Conservation (phyloP, 2,113 vertebrate genomes). For the Strix uralensis region DNA sequence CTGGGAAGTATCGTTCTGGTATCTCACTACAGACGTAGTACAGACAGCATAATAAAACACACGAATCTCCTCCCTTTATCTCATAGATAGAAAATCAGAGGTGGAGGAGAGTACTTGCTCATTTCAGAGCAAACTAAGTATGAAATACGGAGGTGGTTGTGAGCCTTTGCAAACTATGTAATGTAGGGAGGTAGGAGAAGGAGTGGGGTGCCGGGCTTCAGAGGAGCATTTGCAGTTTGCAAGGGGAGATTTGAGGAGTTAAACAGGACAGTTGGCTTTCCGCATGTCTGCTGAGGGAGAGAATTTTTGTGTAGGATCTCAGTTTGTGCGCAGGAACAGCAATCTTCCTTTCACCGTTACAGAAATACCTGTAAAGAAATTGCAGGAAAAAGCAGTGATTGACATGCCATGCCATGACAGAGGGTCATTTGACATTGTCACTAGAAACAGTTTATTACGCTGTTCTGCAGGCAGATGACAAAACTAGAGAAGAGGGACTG, state of each 20-base stretch:
- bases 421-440: background rate
- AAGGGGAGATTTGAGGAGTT: background rate
- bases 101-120: background rate
- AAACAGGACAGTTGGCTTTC: background rate
- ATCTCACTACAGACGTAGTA: background rate
- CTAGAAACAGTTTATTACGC: background rate
- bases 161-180: background rate
- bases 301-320: background rate
- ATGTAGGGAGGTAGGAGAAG: background rate
- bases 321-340: fast-evolving
- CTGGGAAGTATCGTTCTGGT: background rate
- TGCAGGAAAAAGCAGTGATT: background rate
- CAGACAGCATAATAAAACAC: background rate
- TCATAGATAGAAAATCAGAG: background rate
- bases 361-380: background rate
- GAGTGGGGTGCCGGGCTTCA: background rate
- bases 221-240: background rate
- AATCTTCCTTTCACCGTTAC: background rate
- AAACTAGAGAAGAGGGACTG: background rate
- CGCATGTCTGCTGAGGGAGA: fast-evolving
- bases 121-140: background rate
- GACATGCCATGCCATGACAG: background rate
- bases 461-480: background rate
- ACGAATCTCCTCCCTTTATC: background rate
- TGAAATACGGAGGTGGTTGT: background rate